Evolutionary conservation across 35 echinoderm and acorn worm species (phyloP), one percentile per base, ranked within the genome.

Genomic region (Amphiura filiformis): DNA sequence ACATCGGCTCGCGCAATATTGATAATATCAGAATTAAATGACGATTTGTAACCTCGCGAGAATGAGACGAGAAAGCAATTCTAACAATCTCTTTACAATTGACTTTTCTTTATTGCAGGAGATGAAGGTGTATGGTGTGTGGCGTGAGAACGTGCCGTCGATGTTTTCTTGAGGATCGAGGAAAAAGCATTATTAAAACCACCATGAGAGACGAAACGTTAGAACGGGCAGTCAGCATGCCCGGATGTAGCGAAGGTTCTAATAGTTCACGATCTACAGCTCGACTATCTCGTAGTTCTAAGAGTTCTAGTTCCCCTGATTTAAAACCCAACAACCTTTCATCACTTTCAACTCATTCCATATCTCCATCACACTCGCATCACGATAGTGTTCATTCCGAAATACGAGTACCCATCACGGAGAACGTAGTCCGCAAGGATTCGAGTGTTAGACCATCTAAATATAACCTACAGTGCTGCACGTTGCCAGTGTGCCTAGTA

Each of bases 381-480:
- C 84, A 85, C 32, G 90, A 92, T 40, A 85, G 83, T 61, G 61
- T 89, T 34, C 80, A 91, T 32, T 82, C 90, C 23, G 90, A 96
- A 56, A 82, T 96, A 32, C 90, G 86, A 75, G 38, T 92, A 34
- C 94, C 94, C 18, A 65, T 35, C 83, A 65, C 86, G 15, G 80
- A 83, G 75, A 42, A 92, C 23, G 75, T 89, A 4, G 83, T 89
- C 56, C 82, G 80, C 28, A 92, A 91, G 56, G 56, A 83, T 1
- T 86, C 83, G 32, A 65, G 35, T 80, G 78, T 81, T 35, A 86
- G 37, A 15, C 42, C 76, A 22, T 75, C 88, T 28, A 94, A 95
- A 80, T 99, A 99, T 86, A 89, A 90, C 40, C 86, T 99, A 57
- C 93, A 94, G 64, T 99, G 96, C 82, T 99, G 96, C 78, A 92